phyloP scores from a whole-genome alignment of 2,797 vertebrate species.

The Myotis planiceps region DNA sequence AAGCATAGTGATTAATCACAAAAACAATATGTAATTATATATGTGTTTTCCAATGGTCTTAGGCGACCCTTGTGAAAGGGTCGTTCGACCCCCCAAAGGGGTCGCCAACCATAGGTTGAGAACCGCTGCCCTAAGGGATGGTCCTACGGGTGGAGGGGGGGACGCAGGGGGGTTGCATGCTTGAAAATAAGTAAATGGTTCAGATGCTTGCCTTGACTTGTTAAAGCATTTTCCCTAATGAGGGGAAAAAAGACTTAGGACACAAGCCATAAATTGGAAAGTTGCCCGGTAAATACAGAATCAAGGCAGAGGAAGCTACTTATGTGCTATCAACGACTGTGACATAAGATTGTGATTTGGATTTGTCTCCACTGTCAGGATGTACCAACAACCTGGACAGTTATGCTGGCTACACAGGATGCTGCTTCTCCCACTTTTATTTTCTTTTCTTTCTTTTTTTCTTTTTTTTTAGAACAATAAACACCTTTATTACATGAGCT shows the following conservation, averaged over 20 bases:
- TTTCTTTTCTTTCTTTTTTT: not conserved
- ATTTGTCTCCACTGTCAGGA: too few species aligned
- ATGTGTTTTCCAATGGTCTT: too few species aligned
- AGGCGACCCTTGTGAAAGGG: too few species aligned
- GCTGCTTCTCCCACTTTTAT: not conserved
- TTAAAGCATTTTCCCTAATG: not conserved
- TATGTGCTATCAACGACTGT: not conserved
- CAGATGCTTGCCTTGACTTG: not conserved
- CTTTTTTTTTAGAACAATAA: not conserved
- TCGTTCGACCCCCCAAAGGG: too few species aligned
- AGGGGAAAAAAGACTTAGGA: not conserved
- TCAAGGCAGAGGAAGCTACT: not conserved
- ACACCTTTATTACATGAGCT: not conserved
- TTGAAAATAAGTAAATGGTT: not conserved
- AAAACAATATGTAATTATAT: too few species aligned
- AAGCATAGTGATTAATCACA: too few species aligned
- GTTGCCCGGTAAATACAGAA: not conserved
- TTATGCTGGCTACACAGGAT: not conserved
- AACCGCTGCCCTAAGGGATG: not conserved
- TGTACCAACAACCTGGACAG: not conserved
- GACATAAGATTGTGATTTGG: not conserved
- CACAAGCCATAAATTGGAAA: not conserved
- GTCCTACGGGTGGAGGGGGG: too few species aligned
- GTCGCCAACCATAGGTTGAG: too few species aligned
- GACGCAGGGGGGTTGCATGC: too few species aligned